A percentile compares a stretch with the other conserved stretches of the same genome.
Evolutionary conservation across 2,797 vertebrate genomes (phyloP).

Genomic region (Sphaeramia orbicularis): DNA sequence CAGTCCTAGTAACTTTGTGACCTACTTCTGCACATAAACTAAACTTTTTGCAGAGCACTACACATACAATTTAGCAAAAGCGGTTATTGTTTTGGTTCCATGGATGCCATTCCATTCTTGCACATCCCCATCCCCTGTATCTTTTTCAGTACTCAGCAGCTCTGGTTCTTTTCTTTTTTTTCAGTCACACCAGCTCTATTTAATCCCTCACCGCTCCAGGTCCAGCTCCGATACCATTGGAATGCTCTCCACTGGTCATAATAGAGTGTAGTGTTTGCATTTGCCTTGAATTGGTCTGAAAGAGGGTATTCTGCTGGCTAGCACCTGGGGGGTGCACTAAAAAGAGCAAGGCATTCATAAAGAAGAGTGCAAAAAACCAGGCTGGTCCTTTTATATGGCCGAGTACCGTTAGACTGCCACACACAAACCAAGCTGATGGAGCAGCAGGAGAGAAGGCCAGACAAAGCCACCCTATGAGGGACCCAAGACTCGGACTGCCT

Average conservation of each 20-base stretch:
- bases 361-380: conserved; percentile 82
- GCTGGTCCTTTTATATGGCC: conserved; percentile 76
- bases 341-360: conserved; percentile 85
- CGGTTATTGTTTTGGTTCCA: not conserved
- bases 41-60: no score
- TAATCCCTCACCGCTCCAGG: conserved; percentile 69
- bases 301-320: conserved; percentile 79
- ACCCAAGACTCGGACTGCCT: conserved; percentile 64
- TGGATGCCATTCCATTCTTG: conserved; percentile 6
- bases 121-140: conserved; percentile 46
- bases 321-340: conserved; percentile 79
- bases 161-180: conserved; percentile 55
- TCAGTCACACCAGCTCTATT: conserved; percentile 52
- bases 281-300: conserved; percentile 81
- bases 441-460: conserved; percentile 80
- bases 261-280: conserved; percentile 82
- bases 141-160: conserved; percentile 41
- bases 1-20: no score
- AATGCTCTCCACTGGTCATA: conserved; percentile 80
- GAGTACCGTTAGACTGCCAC: conserved; percentile 76
- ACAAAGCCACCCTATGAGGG: conserved; percentile 82
- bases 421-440: conserved; percentile 83
- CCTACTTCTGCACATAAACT: no score
- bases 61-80: no score
- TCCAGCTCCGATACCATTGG: conserved; percentile 71